phyloP scores from a whole-genome alignment of 2,797 vertebrate species.

The Bufotes viridis region DNA sequence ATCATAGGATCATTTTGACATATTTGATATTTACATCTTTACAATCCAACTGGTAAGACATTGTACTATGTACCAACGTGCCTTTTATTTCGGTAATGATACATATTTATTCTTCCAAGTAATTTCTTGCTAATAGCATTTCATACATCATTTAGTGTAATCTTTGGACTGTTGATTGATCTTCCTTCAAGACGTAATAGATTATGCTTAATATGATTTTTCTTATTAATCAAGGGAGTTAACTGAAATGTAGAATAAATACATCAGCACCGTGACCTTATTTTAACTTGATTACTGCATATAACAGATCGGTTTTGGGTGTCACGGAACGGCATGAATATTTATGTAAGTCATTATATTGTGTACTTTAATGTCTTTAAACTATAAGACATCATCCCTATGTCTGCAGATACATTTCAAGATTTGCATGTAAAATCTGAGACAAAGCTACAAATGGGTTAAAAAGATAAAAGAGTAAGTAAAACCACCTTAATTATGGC shows the following conservation, averaged over 20 bases:
- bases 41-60: background rate
- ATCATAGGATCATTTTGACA: background rate
- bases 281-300: slow-evolving; percentile 33
- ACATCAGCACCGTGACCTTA: slow-evolving; percentile 41
- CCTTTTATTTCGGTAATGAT: background rate
- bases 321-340: background rate
- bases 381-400: background rate
- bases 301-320: background rate
- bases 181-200: background rate
- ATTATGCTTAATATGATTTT: slow-evolving; percentile 5
- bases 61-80: background rate
- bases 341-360: background rate
- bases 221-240: slow-evolving; percentile 18
- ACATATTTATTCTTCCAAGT: background rate
- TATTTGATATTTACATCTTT: background rate
- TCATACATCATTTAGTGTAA: slow-evolving; percentile 6
- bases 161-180: slow-evolving; percentile 26
- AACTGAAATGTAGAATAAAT: slow-evolving; percentile 6
- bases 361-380: background rate
- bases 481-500: slow-evolving; percentile 56
- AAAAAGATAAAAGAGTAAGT: slow-evolving; percentile 44
- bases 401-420: background rate
- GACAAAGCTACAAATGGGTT: slow-evolving; percentile 26
- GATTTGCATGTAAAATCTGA: background rate
- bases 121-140: slow-evolving; percentile 20